A percentile compares a stretch with the other conserved stretches of the same genome.
These are phyloP conservation scores for Amphibalanus amphitrite DNA, from an alignment of 1,140 invertebrate species.

Conservation along the genomic window DNA sequence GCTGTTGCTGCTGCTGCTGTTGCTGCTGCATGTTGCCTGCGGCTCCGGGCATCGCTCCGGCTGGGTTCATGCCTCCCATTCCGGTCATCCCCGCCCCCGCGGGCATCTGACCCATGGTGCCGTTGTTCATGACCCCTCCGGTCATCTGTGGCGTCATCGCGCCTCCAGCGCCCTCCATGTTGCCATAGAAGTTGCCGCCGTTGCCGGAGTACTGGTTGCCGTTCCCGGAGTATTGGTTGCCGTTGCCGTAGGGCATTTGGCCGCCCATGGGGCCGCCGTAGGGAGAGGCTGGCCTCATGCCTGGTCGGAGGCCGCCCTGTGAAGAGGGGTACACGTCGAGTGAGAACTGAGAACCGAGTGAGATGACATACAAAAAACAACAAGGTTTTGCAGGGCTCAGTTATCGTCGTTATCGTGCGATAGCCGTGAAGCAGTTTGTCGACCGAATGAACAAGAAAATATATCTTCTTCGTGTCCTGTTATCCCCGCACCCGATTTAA, in stretches of 20 bases:
- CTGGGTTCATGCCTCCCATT: conserved; percentile 15
- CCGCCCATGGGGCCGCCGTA: conserved; percentile 10
- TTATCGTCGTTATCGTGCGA: too few relatives aligned
- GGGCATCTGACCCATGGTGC: conserved; percentile 15
- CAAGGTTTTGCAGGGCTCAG: too few relatives aligned
- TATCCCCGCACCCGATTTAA: too few relatives aligned
- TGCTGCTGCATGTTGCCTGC: conserved; percentile 12
- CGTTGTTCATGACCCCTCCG: conserved; percentile 6
- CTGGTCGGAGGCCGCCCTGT: conserved; percentile 12
- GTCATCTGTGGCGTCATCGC: conserved; percentile 8
- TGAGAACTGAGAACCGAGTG: too few relatives aligned
- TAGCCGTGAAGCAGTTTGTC: too few relatives aligned
- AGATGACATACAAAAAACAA: too few relatives aligned
- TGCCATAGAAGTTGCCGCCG: conserved; percentile 17
- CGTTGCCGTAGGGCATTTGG: conserved; percentile 23
- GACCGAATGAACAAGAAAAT: too few relatives aligned
- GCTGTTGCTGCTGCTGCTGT: conserved; percentile 11
- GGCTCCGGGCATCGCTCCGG: conserved; percentile 12
- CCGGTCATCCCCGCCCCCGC: conserved; percentile 5
- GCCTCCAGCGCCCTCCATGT: conserved; percentile 14
- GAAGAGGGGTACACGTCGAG: background rate
- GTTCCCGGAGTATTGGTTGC: conserved; percentile 31
- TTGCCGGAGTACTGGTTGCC: conserved; percentile 33
- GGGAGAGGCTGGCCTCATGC: conserved; percentile 15
- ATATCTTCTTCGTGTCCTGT: too few relatives aligned